phyloP scores from a whole-genome alignment of 1,140 invertebrate genomes.

The Protaetia brevitarsis region DNA sequence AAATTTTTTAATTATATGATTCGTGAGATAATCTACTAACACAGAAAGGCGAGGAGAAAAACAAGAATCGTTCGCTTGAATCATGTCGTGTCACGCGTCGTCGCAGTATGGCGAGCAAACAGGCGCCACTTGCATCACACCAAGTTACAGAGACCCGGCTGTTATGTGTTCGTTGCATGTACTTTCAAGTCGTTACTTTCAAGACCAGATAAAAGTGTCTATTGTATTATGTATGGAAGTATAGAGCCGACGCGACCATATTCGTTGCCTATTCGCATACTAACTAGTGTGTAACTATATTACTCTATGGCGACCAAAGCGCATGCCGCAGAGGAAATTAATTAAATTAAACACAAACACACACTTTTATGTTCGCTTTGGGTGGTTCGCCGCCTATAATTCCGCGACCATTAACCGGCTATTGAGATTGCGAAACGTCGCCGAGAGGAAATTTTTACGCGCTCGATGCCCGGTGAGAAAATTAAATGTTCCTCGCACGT shows the following conservation, averaged over 20 bases:
- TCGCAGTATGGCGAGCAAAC: not conserved
- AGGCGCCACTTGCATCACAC: slow-evolving; percentile 16
- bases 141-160: too few relatives aligned
- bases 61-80: not conserved
- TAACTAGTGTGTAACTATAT: too few relatives aligned
- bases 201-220: not conserved
- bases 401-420: not conserved
- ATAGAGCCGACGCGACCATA: not conserved
- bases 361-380: slow-evolving; percentile 1
- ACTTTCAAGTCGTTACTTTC: slow-evolving; percentile 11
- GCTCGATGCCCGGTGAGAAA: not conserved
- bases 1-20: too few relatives aligned
- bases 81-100: slow-evolving; percentile 14
- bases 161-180: too few relatives aligned
- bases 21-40: too few relatives aligned
- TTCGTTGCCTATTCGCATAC: slow-evolving; percentile 1
- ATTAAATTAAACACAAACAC: not conserved
- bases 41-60: not conserved
- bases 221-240: not conserved
- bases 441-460: not conserved
- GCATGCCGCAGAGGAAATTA: not conserved
- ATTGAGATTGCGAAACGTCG: not conserved
- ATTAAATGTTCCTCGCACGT: slow-evolving; percentile 4
- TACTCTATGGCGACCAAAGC: not conserved
- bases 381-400: not conserved